Evolutionary conservation across 30 jellyfish, hydroid and myxozoan species (phyloP).

Genomic region (Hydra vulgaris): DNA sequence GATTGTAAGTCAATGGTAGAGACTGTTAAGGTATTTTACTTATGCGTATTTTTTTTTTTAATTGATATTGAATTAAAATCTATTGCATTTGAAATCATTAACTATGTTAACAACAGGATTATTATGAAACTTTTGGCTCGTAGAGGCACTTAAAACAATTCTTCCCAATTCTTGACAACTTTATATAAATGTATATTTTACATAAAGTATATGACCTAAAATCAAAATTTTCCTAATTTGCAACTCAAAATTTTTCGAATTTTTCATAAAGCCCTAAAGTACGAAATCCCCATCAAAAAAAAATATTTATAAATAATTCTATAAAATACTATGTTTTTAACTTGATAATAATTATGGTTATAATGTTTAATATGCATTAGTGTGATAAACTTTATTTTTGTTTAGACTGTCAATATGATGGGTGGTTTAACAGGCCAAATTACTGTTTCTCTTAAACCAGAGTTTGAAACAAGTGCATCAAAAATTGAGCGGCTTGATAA

Average conservation of each 20-base stretch:
- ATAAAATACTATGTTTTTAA: background rate
- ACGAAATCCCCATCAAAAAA: no score
- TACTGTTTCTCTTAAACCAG: constrained; percentile 44
- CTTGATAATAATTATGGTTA: background rate
- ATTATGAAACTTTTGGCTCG: no score
- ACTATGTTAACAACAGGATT: background rate
- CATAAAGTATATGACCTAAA: no score
- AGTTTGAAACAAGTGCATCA: constrained; percentile 57
- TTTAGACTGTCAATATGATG: constrained; percentile 50
- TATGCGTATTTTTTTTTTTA: background rate
- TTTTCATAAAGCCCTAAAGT: no score
- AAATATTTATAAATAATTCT: no score
- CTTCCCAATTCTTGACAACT: no score
- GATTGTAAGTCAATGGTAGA: constrained; percentile 45
- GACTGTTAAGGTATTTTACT: constrained; percentile 44
- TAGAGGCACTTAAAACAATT: no score
- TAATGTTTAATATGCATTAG: background rate
- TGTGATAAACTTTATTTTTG: background rate
- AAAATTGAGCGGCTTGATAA: constrained; percentile 30
- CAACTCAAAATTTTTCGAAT: no score
- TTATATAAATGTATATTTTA: no score
- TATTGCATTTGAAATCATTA: background rate
- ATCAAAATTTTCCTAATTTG: no score
- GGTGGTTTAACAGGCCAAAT: constrained; percentile 62
- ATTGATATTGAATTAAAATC: no score